Percentiles rank a stretch among this genome's conserved stretches.
phyloP scores from a whole-genome alignment of 2,888 invertebrate species.

The Drosophila recens region DNA sequence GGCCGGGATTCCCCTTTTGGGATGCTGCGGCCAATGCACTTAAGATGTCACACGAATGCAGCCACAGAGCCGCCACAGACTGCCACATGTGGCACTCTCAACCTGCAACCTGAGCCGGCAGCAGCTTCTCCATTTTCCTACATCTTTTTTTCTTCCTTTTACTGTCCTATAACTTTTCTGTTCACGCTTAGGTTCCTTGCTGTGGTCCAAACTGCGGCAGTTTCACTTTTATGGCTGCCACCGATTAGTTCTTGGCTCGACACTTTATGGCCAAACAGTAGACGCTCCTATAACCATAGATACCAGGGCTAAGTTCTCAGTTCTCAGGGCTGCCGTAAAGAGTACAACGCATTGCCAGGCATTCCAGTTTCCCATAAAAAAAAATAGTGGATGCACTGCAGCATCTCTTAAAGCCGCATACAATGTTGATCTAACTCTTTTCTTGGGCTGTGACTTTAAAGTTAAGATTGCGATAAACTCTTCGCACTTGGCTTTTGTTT shows the following conservation, averaged over 20 bases:
- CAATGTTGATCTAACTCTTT: constrained; percentile 7
- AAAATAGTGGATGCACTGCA: constrained; percentile 5
- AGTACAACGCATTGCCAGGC: constrained; percentile 16
- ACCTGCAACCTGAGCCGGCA: constrained; percentile 26
- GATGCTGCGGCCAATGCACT: constrained; percentile 62
- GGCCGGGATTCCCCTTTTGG: constrained; percentile 24
- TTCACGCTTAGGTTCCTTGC: constrained; percentile 7
- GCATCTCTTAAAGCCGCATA: constrained; percentile 6
- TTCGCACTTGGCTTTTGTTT: constrained; percentile 10
- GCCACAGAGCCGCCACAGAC: constrained; percentile 19
- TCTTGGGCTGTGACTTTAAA: background rate
- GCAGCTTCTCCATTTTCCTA: constrained; percentile 1
- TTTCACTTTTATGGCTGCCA: constrained; percentile 65
- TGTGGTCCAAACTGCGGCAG: constrained; percentile 37
- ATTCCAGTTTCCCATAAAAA: constrained; percentile 9
- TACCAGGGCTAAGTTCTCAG: constrained; percentile 8
- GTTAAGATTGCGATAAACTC: background rate
- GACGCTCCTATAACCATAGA: constrained; percentile 11
- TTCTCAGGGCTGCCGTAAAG: constrained; percentile 39
- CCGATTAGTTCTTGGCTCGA: constrained; percentile 66
- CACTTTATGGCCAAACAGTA: constrained; percentile 57
- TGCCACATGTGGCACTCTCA: constrained; percentile 65
- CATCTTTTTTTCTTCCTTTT: constrained; percentile 22
- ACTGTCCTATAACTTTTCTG: constrained; percentile 51
- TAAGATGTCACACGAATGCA: constrained; percentile 70